Percentiles rank a stretch among this genome's conserved stretches.
Conservation (phyloP, 2,888 invertebrate species). For the Atethmia centrago region DNA sequence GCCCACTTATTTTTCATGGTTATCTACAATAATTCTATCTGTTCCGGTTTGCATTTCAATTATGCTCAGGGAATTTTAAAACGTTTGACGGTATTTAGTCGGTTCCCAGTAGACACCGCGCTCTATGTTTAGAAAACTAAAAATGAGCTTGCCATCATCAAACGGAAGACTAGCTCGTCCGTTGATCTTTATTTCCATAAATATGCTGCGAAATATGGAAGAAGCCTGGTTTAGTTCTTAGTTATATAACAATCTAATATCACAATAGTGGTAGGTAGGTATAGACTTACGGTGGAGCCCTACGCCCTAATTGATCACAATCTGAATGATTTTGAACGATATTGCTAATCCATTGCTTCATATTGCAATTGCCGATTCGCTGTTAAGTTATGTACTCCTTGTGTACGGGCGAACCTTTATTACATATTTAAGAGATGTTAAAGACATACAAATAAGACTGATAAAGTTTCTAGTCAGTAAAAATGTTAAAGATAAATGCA, state of each 20-base stretch:
- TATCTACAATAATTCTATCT: slow-evolving; percentile 1
- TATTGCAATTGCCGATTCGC: no score
- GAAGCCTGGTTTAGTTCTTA: neutral
- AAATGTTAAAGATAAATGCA: no score
- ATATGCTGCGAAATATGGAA: neutral
- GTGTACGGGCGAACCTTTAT: no score
- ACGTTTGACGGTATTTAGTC: slow-evolving; percentile 34
- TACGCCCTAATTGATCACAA: no score
- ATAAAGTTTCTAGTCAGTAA: no score
- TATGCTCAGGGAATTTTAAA: slow-evolving; percentile 7
- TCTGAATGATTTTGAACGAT: no score
- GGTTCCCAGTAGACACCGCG: slow-evolving; percentile 7
- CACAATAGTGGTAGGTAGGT: neutral
- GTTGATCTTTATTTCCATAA: slow-evolving; percentile 59
- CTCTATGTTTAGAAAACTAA: slow-evolving; percentile 73
- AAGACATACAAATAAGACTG: no score
- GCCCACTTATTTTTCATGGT: slow-evolving; percentile 13
- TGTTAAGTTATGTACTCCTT: no score
- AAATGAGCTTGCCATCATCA: slow-evolving; percentile 63
- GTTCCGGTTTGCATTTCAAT: slow-evolving; percentile 15
- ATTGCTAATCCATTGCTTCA: no score
- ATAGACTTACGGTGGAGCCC: neutral
- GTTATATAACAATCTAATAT: neutral
- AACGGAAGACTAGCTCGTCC: slow-evolving; percentile 58
- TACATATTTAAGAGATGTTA: no score